These are phyloP conservation scores for Plutomurus gul DNA, from an alignment of 1,140 invertebrate species.

Conservation along the genomic window DNA sequence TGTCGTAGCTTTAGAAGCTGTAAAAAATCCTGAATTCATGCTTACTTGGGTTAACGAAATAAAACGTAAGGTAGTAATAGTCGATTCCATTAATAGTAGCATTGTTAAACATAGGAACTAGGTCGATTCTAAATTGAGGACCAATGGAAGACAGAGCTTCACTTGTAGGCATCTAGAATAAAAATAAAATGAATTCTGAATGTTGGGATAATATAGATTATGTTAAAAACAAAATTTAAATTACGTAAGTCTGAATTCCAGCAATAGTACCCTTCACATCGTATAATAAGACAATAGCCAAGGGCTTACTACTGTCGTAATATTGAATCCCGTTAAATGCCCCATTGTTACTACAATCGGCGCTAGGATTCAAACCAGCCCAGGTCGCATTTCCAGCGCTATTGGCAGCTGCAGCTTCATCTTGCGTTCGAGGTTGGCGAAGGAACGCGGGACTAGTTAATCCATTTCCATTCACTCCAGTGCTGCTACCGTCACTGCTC, in stretches of 20 bases:
- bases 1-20: too few species aligned
- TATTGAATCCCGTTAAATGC: neutral
- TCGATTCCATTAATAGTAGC: neutral
- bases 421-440: neutral
- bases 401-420: neutral
- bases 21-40: too few species aligned
- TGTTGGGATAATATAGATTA: too few species aligned
- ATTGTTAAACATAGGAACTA: neutral
- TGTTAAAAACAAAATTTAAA: neutral
- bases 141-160: neutral
- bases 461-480: neutral
- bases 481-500: neutral
- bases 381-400: too few species aligned
- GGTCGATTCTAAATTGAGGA: neutral
- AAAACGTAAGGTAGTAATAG: neutral
- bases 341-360: neutral
- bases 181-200: neutral
- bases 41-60: conserved; percentile 22
- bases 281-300: neutral
- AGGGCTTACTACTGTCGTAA: neutral
- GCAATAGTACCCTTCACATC: neutral
- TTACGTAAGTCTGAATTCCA: neutral
- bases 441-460: neutral
- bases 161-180: neutral
- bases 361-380: neutral